Evolutionary conservation across 2,113 vertebrate species (phyloP).

Genomic region (Ictidomys tridecemlineatus): DNA sequence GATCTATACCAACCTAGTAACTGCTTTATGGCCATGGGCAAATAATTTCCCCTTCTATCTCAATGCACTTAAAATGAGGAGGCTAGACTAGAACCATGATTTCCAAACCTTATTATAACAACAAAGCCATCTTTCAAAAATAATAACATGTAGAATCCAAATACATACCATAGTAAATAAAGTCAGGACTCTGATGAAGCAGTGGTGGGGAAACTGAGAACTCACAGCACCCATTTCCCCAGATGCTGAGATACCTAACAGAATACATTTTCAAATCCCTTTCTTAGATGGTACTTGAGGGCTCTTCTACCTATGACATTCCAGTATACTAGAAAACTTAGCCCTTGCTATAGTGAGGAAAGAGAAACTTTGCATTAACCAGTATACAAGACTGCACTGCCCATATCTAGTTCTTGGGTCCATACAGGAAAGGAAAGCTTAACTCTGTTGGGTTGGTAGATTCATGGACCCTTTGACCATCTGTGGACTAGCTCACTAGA

Average conservation of each 20-base stretch:
- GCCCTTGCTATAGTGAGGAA: neutral
- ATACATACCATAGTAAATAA: neutral
- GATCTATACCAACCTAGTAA: neutral
- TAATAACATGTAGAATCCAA: neutral
- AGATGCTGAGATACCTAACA: neutral
- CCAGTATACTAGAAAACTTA: neutral
- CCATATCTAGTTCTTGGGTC: neutral
- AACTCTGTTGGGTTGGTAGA: neutral
- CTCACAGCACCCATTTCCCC: neutral
- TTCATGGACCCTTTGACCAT: conserved; percentile 11
- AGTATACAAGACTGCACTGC: neutral
- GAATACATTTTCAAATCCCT: conserved; percentile 35
- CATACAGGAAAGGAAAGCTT: conserved; percentile 11
- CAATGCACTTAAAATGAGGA: neutral
- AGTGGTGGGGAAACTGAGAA: neutral
- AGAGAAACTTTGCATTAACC: neutral
- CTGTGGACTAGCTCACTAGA: neutral
- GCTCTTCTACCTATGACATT: neutral
- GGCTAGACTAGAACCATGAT: conserved; percentile 6
- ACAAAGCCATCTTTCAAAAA: neutral
- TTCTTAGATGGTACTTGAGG: conserved; percentile 6
- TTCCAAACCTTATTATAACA: neutral
- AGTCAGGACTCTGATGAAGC: conserved; percentile 4
- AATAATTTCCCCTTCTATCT: conserved; percentile 34
- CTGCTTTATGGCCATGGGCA: neutral